phyloP scores from a whole-genome alignment of 2,113 vertebrate species.

The Thalassoma bifasciatum region DNA sequence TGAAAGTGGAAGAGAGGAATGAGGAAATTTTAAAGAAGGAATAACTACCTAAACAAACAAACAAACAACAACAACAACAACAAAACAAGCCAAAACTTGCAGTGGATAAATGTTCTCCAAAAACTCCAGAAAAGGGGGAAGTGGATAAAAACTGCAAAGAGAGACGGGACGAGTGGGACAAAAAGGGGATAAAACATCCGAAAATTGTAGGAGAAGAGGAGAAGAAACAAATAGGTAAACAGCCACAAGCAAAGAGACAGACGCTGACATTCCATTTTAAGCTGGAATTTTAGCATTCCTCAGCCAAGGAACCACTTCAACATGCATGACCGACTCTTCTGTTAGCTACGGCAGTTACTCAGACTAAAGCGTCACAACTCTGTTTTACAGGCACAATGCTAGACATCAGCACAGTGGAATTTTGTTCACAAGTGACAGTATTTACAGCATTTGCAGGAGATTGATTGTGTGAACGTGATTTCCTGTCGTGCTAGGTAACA shows the following conservation, averaged over 20 bases:
- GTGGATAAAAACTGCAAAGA: neutral
- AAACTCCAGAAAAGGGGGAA: too few species aligned
- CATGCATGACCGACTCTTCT: slow-evolving; percentile 13
- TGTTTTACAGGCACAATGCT: slow-evolving; percentile 9
- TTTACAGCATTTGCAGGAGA: neutral
- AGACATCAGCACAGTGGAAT: too few species aligned
- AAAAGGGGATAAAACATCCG: neutral
- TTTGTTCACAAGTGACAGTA: neutral
- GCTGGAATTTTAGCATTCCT: slow-evolving; percentile 28
- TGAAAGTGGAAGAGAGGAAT: neutral
- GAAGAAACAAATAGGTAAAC: neutral
- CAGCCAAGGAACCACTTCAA: slow-evolving; percentile 15
- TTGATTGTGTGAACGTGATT: too few species aligned
- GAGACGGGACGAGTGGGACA: too few species aligned
- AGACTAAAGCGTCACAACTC: slow-evolving; percentile 7
- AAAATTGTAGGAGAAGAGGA: neutral
- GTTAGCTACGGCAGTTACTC: neutral
- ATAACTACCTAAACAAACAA: too few species aligned
- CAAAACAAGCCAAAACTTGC: too few species aligned
- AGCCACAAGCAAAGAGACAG: neutral
- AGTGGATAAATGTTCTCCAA: neutral
- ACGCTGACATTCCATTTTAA: slow-evolving; percentile 12
- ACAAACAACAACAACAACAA: too few species aligned
- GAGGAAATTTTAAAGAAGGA: neutral
- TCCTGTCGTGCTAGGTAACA: too few species aligned